Base-by-base conservation (phyloP, 1,140 invertebrate genomes). In the Teleogryllus occipitalis region DNA sequence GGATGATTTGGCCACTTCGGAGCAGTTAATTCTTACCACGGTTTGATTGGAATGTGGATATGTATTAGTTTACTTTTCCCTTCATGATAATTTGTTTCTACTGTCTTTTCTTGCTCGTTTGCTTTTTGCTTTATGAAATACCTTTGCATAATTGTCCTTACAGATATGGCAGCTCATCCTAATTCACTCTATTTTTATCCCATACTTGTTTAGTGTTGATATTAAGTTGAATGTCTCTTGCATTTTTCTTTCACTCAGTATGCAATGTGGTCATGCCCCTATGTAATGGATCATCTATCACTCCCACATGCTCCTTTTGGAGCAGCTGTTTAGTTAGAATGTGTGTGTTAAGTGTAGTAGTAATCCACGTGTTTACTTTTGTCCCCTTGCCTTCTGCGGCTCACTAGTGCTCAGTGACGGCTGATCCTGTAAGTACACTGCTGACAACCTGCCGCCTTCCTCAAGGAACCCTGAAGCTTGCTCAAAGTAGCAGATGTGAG, bases 381-480 rank as follows among this genome's bases (percentile, higher is more conserved):
- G 8, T 77, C 47, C 48, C 46, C 76, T 77, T 77, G 76, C 47
- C 48, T 77, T 39, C 46, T 77, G 76, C 76, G 39, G 76, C 76
- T 77, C n/a, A 77, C 76, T 54, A 77, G 76, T 48, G 48, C 47
- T 54, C 76, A 48, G 78, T 79, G 78, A 47, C 78, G n/a, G 47
- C 78, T 46, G 48, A 49, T 72, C 78, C 78, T 79, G 78, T 79
- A 79, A 79, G 78, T 79, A 79, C 47, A 18, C 76, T 54, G 21
- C 21, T 48, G 48, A 77, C 48, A 48, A 7, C 76, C 47, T 10
- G 18, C 47, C 47, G 46, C 76, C 47, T 48, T 77, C 47, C 10
- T 77, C 46, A 77, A 21, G 46, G 48, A 48, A 47, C 47, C 47
- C 8, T 77, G 48, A 77, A 47, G 48, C n/a, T 39, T 22, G 74